Evolutionary conservation across 2,113 vertebrate species (phyloP).

Genomic region (Nothobranchius kuhntae): DNA sequence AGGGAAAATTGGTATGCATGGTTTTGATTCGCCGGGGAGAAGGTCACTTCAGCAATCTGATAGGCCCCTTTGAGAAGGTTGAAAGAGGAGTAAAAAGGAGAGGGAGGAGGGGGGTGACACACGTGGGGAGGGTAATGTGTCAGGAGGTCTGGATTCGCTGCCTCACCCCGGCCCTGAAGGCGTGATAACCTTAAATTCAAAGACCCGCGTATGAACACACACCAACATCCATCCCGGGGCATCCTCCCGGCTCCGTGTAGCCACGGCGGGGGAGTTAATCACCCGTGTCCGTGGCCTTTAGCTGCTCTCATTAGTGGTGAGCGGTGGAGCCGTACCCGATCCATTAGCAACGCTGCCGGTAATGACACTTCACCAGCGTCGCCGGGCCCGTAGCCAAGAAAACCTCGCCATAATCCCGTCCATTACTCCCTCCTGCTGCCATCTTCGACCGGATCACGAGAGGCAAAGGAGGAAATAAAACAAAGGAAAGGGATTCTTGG

Average conservation of each 20-base stretch:
- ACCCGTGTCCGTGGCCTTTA: constrained; percentile 84
- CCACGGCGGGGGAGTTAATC: constrained; percentile 78
- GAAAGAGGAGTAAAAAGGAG: constrained; percentile 30
- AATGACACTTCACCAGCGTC: constrained; percentile 79
- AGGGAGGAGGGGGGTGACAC: constrained; percentile 40
- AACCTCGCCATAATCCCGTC: constrained; percentile 33
- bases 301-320: constrained; percentile 87
- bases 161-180: constrained; percentile 51
- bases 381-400: constrained; percentile 71
- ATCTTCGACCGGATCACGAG: constrained; percentile 45
- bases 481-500: constrained; percentile 41
- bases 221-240: constrained; percentile 61
- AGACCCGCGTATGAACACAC: constrained; percentile 26
- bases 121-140: constrained; percentile 55
- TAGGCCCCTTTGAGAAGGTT: constrained; percentile 59
- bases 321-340: constrained; percentile 81
- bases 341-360: constrained; percentile 82
- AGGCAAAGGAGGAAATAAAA: constrained; percentile 8
- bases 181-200: constrained; percentile 68
- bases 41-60: constrained; percentile 76
- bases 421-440: constrained; percentile 65
- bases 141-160: constrained; percentile 62
- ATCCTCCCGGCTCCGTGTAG: constrained; percentile 56
- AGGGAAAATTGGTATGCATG: constrained; percentile 70
- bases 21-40: constrained; percentile 60